A percentile compares a stretch with the other conserved stretches of the same genome.
Conservation (phyloP, 2,113 vertebrate species). For the Atlantisia rogersi region DNA sequence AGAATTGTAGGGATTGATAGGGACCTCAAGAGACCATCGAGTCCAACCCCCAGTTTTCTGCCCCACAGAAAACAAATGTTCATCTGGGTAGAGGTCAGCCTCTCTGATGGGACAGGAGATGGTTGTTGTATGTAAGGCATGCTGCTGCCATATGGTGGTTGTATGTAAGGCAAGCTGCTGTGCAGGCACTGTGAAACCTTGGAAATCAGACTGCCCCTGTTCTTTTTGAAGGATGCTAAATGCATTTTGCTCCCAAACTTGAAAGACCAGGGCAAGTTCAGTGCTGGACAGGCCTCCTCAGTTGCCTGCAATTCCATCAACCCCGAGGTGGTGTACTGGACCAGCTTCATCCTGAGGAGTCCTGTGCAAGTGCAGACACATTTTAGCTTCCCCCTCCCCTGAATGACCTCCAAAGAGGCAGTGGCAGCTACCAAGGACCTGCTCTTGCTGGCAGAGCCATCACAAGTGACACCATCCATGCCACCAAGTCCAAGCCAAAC, state of each 20-base stretch:
- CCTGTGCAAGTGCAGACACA: not conserved
- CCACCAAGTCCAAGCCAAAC: not conserved
- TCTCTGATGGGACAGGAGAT: not conserved
- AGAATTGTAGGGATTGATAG: no score
- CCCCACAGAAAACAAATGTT: not conserved
- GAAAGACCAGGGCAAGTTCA: not conserved
- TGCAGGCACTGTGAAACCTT: not conserved
- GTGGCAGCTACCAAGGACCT: not conserved
- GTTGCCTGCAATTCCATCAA: not conserved
- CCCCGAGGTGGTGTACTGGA: not conserved
- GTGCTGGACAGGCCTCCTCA: not conserved
- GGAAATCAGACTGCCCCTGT: not conserved
- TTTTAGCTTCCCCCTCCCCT: not conserved
- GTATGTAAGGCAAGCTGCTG: not conserved
- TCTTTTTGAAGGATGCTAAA: not conserved
- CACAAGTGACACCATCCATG: constrained; percentile 42
- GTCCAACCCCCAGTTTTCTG: no score
- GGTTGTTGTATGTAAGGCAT: not conserved
- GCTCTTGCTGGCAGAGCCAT: not conserved
- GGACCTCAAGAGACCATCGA: no score
- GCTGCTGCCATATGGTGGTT: not conserved
- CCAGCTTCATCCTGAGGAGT: not conserved
- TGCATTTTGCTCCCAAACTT: not conserved
- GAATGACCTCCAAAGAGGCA: not conserved
- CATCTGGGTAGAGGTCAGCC: not conserved